Evolutionary conservation across 2,113 vertebrate species (phyloP), one percentile per base, ranked within the genome.

Genomic region (Ceratotherium simum): DNA sequence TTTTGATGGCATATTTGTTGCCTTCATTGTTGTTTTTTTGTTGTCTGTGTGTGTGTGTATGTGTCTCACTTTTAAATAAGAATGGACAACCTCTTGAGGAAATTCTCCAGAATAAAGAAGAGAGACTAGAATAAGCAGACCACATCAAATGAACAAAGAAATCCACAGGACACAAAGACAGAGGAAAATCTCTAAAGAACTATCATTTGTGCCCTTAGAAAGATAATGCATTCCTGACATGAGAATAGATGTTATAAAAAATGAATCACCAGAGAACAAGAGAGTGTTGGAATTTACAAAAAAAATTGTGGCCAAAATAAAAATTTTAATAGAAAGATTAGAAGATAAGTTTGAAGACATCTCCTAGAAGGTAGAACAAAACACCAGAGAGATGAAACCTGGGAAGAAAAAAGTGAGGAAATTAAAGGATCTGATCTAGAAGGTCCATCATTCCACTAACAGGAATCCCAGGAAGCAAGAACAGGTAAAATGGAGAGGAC

Each of bases 41-140:
- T 33, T 96, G 64, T 39, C 25, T 67, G 48, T 70, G 23, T 79
- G 46, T 16, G 2, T 65, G 58, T 7, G 2, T 2, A 23, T 20
- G 29, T 54, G 11, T 54, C 51, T 80, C 2, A 18, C 16, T 78
- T 76, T 83, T 75, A 36, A 88, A 81, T 76, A 85, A 76, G 51
- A 96, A 67, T 36, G 31, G 36, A 65, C 3, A 82, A 20, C 12
- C 39, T 75, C 46, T 87, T 36, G 31, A 84, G 17, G 33, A 83
- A 86, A 88, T 60, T 95, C 67, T 82, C n/a, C 33, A 97, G 58
- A 91, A 96, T 46, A 42, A 96, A 84, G 51, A 76, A 81, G 42
- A 83, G 6, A 95, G 39, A 42, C 36, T 60, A 86, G 13, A 91
- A 67, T 62, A 85, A 58, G 78, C 46, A 96, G 27, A 73, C 11